Evolutionary conservation across 2,797 vertebrate species (phyloP).

Genomic region (Garrulus glandarius): DNA sequence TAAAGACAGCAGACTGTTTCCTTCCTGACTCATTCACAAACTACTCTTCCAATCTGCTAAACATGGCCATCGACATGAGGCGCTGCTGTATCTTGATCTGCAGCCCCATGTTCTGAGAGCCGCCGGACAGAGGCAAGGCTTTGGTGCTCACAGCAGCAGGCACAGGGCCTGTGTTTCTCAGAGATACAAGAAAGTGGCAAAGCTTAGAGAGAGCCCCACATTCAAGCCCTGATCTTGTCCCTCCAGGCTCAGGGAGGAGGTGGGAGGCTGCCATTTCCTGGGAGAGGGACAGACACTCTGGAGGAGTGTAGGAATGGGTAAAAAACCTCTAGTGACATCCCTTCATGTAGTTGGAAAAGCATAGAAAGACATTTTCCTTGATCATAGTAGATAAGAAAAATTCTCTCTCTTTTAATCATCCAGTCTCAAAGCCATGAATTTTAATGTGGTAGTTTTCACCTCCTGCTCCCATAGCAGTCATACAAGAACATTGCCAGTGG

Average conservation of each 20-base stretch:
- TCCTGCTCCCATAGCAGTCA: background rate
- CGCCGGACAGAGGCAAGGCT: accelerated
- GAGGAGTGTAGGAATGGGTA: background rate
- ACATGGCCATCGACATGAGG: background rate
- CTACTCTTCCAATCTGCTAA: conserved; percentile 64
- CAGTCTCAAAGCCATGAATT: background rate
- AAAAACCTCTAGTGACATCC: background rate
- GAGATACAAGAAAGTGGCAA: background rate
- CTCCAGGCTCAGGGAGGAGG: background rate
- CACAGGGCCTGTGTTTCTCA: background rate
- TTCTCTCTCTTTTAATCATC: background rate
- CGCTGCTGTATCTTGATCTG: conserved; percentile 48
- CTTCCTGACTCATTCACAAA: conserved; percentile 86
- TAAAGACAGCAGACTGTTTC: conserved; percentile 91
- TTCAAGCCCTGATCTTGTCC: background rate
- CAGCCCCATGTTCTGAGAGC: background rate
- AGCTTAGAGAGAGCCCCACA: background rate
- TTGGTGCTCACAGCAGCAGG: background rate
- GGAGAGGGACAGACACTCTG: background rate
- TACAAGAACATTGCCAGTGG: background rate
- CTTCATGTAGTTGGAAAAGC: background rate
- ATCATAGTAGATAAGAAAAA: background rate
- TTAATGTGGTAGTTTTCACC: background rate
- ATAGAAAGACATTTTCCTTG: background rate
- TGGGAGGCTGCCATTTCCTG: background rate